Evolutionary conservation across 2,113 vertebrate genomes (phyloP).

Genomic region (Lonchura striata): DNA sequence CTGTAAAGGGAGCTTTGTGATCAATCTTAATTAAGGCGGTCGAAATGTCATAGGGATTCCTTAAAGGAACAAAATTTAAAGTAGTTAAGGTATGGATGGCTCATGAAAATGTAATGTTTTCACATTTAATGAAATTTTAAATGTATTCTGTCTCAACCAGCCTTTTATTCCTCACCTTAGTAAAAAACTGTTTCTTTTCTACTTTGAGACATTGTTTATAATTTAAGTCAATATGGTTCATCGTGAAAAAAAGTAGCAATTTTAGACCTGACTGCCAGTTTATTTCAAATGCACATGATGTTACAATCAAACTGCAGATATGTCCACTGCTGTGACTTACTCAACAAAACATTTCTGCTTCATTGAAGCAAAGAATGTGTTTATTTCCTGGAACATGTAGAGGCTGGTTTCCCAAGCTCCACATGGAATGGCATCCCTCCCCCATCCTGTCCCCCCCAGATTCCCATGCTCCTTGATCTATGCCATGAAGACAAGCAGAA

Average conservation of each 20-base stretch:
- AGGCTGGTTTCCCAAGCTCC: constrained; percentile 24
- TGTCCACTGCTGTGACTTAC: neutral
- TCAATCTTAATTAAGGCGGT: neutral
- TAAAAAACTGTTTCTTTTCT: neutral
- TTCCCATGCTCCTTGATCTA: neutral
- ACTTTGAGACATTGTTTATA: neutral
- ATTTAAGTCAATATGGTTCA: neutral
- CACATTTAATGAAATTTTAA: neutral
- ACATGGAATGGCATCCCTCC: fast-evolving
- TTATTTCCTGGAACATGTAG: constrained; percentile 38
- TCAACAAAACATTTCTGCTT: constrained; percentile 38
- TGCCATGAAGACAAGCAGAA: neutral
- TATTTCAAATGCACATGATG: neutral
- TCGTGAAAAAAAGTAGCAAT: neutral
- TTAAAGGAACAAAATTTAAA: neutral
- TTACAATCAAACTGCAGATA: neutral
- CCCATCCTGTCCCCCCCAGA: neutral
- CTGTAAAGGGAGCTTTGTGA: neutral
- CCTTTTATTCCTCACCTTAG: neutral
- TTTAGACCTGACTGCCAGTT: neutral
- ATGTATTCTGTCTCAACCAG: neutral
- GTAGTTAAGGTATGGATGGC: neutral
- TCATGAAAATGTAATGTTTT: neutral
- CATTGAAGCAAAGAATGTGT: constrained; percentile 36
- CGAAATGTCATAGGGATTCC: neutral